Base-by-base conservation (phyloP, 2,888 invertebrate genomes). In the Nymphalis urticae region DNA sequence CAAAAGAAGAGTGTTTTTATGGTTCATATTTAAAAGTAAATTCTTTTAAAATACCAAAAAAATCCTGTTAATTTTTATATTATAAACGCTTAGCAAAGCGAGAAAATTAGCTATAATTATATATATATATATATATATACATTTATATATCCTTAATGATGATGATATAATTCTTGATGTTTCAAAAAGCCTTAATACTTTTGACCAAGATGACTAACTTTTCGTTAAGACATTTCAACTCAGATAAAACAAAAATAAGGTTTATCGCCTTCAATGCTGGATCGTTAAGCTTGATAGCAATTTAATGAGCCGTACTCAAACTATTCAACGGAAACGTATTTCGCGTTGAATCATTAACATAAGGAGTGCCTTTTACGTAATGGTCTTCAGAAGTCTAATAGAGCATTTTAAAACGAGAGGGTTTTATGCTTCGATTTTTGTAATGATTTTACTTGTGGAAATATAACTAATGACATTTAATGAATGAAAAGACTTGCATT, bases 341-440 rank as follows among this genome's bases (percentile, higher is more conserved):
- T 27, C 16, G 19, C 19, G 24, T 53, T 16, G 16, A 62, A 58
- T 62, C 62, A 62, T 67, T 62, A 67, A 61, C 56, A 48, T 61
- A 24, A 67, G 62, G 21, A 51, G 19, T 42, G 27, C 54, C 19
- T 58, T 67, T 62, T 42, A 16, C 56, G 32, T 62, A 62, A 67
- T 62, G 61, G 56, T 50, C 62, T 62, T 48, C 32, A 24, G 32
- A 27, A 36, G 36, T 56, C 58, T 56, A 62, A 67, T 58, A 50
- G 62, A 53, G 50, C 58, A 24, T 50, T 62, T 56, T 50, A 21
- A 32, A 36, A 42, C 42, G 10, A 42, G 42, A 50, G 50, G 1
- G 13, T 0, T 27, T 54, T 54, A 17, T 54, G 16, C 17, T 24
- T 27, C 27, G 27, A 16, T 54, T 54, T 27, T 54, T 54, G 7